Evolutionary conservation across 1,140 invertebrate genomes (phyloP), one percentile per base, ranked within the genome.

Genomic region (Drosophila kohkoa): DNA sequence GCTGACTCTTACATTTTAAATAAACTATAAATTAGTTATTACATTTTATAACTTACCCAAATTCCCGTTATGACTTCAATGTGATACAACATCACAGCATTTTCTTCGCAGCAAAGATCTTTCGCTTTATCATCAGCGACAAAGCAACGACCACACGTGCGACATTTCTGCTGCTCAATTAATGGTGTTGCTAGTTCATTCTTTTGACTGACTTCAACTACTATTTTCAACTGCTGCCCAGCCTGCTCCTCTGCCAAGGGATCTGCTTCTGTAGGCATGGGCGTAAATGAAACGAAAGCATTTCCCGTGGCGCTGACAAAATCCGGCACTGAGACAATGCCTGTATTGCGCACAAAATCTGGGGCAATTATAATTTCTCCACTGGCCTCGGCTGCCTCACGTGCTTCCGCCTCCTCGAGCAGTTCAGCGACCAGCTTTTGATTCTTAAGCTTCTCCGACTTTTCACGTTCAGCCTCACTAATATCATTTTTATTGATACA

Each of bases 31-130:
- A 25, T 25, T 25, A 25, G 20, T 25, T 25, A 25, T 25, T 25
- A 25, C 20, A 20, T 25, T 25, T 25, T 13, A 6, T 15, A 48
- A 80, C 66, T n/a, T 10, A 87, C 83, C 85, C 80, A 89, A 30
- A 87, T 75, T 2, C 83, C 83, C 4, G 85, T 89, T 4, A 87
- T 83, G 11, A 85, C 85, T 89, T 87, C 83, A 3, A 87, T 85
- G 54, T 89, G 83, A 48, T 75, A 83, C 4, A 87, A 60, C 43
- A 89, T 57, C 1, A 89, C 69, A 5, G 64, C 75, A 32, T 87
- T 89, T 11, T 68, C 30, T 3, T 74, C 52, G 2, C 68, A 51
- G 16, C 67, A 66, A 0, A 89, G 69, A 67, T 87, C 75, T 49
- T 88, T 88, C 5, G 49, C 54, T 4, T 20, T 60, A 2, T 62